phyloP scores from a whole-genome alignment of 2,888 invertebrate species.

The Hypena proboscidalis region DNA sequence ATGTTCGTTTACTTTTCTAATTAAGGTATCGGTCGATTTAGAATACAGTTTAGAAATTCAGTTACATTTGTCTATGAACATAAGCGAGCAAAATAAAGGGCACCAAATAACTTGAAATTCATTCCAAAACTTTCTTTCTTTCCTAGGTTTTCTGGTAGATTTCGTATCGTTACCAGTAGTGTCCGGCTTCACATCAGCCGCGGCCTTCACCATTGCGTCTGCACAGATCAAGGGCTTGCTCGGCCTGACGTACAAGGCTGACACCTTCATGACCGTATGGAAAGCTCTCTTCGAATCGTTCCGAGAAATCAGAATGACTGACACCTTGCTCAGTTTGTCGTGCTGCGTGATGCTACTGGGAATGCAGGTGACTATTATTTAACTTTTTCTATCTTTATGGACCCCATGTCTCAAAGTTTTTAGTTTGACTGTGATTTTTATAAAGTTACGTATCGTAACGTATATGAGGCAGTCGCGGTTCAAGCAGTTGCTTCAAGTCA shows the following conservation, averaged over 20 bases:
- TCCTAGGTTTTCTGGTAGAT: slow-evolving; percentile 89
- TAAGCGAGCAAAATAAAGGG: too few species aligned
- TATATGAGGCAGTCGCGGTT: too few species aligned
- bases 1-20: too few species aligned
- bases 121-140: too few species aligned
- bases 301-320: slow-evolving; percentile 81
- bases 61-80: too few species aligned
- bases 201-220: slow-evolving; percentile 90
- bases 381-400: background rate
- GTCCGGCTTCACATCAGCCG: slow-evolving; percentile 91
- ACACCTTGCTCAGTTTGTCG: slow-evolving; percentile 86
- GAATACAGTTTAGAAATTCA: too few species aligned
- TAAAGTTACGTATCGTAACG: too few species aligned
- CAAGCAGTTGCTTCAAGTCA: too few species aligned
- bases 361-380: slow-evolving; percentile 83
- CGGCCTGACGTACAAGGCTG: slow-evolving; percentile 86
- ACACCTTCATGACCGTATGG: slow-evolving; percentile 87
- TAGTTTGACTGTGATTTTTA: too few species aligned
- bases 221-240: slow-evolving; percentile 90
- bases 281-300: slow-evolving; percentile 82
- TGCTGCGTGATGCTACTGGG: slow-evolving; percentile 86
- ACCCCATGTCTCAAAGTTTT: too few species aligned
- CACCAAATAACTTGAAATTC: too few species aligned
- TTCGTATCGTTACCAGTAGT: slow-evolving; percentile 91
- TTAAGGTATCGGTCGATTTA: too few species aligned